Conservation (phyloP, 2,888 invertebrate species). For the Aspidiotus rigidus region DNA sequence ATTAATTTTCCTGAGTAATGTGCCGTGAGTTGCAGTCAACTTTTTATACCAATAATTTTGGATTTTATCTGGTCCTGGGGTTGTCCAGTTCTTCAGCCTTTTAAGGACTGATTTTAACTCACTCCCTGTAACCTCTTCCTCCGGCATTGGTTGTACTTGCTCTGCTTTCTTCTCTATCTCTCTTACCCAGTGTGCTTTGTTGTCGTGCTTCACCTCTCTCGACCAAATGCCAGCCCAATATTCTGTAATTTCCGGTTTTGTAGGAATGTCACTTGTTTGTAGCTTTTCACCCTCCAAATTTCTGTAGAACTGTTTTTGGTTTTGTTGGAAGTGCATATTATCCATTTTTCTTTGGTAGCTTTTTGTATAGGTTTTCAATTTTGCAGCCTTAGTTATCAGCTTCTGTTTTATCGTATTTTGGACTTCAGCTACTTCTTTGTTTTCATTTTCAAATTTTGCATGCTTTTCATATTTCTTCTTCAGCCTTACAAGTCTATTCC, state of each 20-base stretch:
- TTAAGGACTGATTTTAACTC: constrained; percentile 11
- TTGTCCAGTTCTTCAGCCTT: constrained; percentile 33
- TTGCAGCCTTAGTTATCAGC: background rate
- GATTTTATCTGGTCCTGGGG: constrained; percentile 27
- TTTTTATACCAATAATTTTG: constrained; percentile 34
- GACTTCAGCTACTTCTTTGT: background rate
- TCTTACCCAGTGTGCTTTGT: background rate
- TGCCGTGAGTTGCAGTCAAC: constrained; percentile 4
- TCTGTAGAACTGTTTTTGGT: background rate
- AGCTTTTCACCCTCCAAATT: no score
- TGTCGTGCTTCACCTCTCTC: background rate
- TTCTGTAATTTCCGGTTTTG: background rate
- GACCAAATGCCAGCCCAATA: background rate
- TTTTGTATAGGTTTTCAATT: background rate
- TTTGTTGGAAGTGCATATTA: background rate
- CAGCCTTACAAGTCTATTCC: background rate
- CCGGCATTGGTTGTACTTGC: background rate
- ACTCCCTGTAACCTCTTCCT: background rate
- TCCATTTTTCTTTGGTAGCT: background rate
- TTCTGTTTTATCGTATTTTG: background rate
- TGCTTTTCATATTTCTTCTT: constrained; percentile 1
- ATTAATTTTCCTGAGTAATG: background rate
- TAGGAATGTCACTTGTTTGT: background rate
- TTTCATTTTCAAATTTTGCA: background rate
- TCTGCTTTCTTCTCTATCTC: background rate